Conservation (phyloP, 2,113 vertebrate genomes). For the Leuciscus idus region DNA sequence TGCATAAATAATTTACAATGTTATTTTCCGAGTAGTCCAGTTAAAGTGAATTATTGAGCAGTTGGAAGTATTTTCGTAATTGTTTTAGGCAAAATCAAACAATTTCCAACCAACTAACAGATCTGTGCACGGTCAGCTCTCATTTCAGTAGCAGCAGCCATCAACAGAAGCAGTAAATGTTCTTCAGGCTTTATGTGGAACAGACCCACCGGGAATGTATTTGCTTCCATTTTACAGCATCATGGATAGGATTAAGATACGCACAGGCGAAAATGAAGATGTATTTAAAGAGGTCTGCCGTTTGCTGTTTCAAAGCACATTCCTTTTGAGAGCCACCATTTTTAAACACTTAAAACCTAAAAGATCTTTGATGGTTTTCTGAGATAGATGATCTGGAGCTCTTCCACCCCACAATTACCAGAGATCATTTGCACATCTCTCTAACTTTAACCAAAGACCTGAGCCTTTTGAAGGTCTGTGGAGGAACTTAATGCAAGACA, state of each 20-base stretch:
- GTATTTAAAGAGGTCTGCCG: conserved; percentile 22
- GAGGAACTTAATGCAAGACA: conserved; percentile 71
- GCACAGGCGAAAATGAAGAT: conserved; percentile 21
- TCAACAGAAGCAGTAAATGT: conserved; percentile 10
- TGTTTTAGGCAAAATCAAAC: not conserved
- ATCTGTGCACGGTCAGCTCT: not conserved
- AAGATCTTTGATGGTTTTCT: conserved; percentile 51
- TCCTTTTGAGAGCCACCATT: conserved; percentile 36
- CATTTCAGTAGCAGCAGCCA: not conserved
- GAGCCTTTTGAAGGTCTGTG: conserved; percentile 64
- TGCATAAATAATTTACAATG: not conserved
- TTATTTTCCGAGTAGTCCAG: not conserved
- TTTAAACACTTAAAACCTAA: conserved; percentile 39
- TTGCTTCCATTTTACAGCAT: conserved; percentile 4
- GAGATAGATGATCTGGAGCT: conserved; percentile 58
- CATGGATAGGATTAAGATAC: conserved; percentile 3
- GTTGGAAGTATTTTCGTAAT: not conserved
- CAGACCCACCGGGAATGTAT: not conserved
- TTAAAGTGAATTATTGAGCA: not conserved
- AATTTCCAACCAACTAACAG: not conserved
- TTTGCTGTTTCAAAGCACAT: conserved; percentile 28
- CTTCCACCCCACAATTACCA: conserved; percentile 63
- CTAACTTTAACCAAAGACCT: conserved; percentile 64
- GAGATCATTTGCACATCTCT: conserved; percentile 66
- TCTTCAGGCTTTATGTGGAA: conserved; percentile 13